Conservation (phyloP, 2,888 invertebrate genomes). For the Venusia cambrica region DNA sequence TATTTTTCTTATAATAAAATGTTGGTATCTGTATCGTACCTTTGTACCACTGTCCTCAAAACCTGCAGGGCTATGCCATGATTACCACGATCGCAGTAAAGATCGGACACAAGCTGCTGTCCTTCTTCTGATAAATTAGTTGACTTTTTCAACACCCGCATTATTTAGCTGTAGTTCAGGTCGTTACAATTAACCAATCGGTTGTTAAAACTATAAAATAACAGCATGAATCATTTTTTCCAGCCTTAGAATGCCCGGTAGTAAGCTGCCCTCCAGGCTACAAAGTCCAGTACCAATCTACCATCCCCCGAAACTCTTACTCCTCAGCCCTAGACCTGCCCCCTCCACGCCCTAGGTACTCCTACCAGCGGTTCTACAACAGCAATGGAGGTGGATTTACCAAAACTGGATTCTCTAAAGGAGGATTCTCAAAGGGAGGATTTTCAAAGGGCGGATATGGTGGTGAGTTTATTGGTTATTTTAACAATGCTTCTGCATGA, state of each 20-base stretch:
- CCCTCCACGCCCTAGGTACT: constrained; percentile 56
- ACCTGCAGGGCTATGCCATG: too few relatives aligned
- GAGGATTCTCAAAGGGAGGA: constrained; percentile 49
- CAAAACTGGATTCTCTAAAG: constrained; percentile 53
- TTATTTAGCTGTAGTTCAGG: too few relatives aligned
- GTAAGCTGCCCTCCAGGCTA: constrained; percentile 84
- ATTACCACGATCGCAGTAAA: too few relatives aligned
- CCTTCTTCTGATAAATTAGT: too few relatives aligned
- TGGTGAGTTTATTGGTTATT: constrained; percentile 38
- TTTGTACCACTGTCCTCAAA: too few relatives aligned
- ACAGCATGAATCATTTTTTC: constrained; percentile 15
- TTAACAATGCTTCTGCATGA: too few relatives aligned
- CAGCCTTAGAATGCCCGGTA: constrained; percentile 69
- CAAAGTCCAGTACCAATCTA: constrained; percentile 68
- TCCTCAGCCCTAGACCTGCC: constrained; percentile 83
- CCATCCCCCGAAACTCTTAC: constrained; percentile 78
- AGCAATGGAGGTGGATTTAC: constrained; percentile 49
- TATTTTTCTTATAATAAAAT: too few relatives aligned
- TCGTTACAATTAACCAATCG: too few relatives aligned
- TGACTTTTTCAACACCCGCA: too few relatives aligned
- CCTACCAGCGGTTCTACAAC: constrained; percentile 59
- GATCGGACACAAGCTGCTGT: too few relatives aligned
- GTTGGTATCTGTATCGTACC: too few relatives aligned
- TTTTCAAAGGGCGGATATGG: constrained; percentile 39
- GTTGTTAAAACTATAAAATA: too few relatives aligned